A percentile compares a stretch with the other conserved stretches of the same genome.
These are phyloP conservation scores for Diloba caeruleocephala DNA, from an alignment of 2,888 invertebrate genomes.

Conservation along the genomic window DNA sequence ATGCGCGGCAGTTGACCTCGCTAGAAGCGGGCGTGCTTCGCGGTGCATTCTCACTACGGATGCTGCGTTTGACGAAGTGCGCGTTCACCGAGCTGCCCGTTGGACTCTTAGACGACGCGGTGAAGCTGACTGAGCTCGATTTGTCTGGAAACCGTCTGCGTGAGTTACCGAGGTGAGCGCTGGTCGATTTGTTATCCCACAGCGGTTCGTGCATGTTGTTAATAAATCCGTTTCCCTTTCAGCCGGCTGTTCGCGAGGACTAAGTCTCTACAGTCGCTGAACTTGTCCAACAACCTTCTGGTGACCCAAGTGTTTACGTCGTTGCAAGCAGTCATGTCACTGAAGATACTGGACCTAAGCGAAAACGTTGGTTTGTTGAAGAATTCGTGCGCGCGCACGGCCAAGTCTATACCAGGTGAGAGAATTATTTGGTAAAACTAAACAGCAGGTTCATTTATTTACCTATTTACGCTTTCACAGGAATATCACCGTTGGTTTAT, in stretches of 20 bases:
- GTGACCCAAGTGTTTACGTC: constrained; percentile 16
- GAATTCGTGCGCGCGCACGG: constrained; percentile 52
- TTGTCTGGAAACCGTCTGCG: constrained; percentile 52
- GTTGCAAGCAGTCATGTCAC: constrained; percentile 34
- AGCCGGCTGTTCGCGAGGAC: constrained; percentile 52
- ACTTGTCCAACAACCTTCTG: constrained; percentile 54
- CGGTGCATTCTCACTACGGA: constrained; percentile 35
- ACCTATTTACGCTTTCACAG: constrained; percentile 8
- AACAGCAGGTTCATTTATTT: too few relatives aligned
- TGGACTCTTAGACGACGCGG: constrained; percentile 48
- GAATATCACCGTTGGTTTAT: constrained; percentile 21
- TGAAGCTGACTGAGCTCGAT: constrained; percentile 40
- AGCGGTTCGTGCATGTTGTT: background rate
- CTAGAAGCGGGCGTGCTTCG: constrained; percentile 13
- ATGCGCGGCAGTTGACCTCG: constrained; percentile 21
- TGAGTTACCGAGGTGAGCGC: constrained; percentile 55
- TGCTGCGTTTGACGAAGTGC: constrained; percentile 21
- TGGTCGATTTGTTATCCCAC: background rate
- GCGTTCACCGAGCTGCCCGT: constrained; percentile 44
- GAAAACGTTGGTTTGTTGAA: constrained; percentile 49
- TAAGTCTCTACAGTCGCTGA: constrained; percentile 35
- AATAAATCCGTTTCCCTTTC: background rate
- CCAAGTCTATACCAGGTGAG: constrained; percentile 37
- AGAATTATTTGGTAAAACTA: too few relatives aligned
- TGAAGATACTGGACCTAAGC: constrained; percentile 45